Evolutionary conservation across 2,888 invertebrate species (phyloP).

Genomic region (Polymixis lichenea): DNA sequence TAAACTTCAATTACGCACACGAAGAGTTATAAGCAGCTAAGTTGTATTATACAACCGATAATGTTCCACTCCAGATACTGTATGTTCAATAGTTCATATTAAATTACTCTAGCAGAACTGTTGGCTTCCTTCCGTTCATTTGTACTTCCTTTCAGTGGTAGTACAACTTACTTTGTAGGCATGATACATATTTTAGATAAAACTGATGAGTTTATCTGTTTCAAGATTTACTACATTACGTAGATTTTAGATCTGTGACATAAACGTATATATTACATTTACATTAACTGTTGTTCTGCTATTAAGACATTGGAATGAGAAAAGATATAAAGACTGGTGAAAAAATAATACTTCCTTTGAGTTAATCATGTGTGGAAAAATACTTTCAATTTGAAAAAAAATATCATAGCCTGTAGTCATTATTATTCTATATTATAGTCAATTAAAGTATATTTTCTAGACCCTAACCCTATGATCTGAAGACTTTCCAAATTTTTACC

Average conservation of each 20-base stretch:
- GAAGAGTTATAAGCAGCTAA: conserved; percentile 41
- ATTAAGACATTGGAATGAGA: background rate
- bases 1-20: conserved; percentile 58
- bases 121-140: conserved; percentile 76
- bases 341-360: background rate
- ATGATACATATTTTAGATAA: conserved; percentile 25
- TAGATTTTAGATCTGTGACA: background rate
- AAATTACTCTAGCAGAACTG: conserved; percentile 73
- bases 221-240: background rate
- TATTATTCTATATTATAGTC: background rate
- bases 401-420: background rate
- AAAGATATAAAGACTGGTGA: background rate
- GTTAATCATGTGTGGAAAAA: background rate
- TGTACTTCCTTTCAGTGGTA: conserved; percentile 68
- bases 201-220: conserved; percentile 16
- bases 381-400: background rate
- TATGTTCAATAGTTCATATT: conserved; percentile 67
- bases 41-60: conserved; percentile 61
- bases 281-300: background rate
- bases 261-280: background rate
- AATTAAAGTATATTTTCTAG: background rate
- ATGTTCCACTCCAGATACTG: conserved; percentile 68
- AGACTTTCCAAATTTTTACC: background rate
- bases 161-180: conserved; percentile 11
- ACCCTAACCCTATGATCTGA: background rate